Evolutionary conservation across 2,797 vertebrate species (phyloP), one percentile per base, ranked within the genome.

Genomic region (Gephyroberyx darwinii): DNA sequence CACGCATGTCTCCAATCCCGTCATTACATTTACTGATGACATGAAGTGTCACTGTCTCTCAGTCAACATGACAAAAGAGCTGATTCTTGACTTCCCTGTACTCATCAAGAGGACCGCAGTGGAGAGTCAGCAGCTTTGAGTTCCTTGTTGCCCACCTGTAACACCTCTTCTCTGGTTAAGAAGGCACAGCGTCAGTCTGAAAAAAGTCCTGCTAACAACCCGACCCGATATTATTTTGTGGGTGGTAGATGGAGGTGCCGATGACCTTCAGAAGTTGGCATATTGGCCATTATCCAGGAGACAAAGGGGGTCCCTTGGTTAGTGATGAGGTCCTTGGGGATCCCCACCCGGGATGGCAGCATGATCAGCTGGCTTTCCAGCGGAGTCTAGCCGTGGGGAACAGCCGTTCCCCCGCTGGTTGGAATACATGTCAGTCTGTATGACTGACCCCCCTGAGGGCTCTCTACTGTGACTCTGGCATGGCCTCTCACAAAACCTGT

Each of bases 401-500:
- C 26, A 26, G 26, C 26, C 2, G 26, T 26, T 26, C 26, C 4
- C 26, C 26, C 26, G 26, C 26, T 4, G 33, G 0, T 35, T 7
- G 57, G 41, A 57, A 8, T 12, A 48, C 52, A 73, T 56, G 78
- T 77, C 82, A 71, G 54, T 48, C 48, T 22, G 77, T 69, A 35
- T 76, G 80, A 74, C 56, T 5, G 77, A 37, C 30, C 48, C 64
- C 64, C 82, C 75, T 63, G 0, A 3, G 55, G 80, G 39, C 20
- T 14, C 54, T 52, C 19, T 39, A 10, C 70, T 43, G 57, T 68
- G 79, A 78, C 67, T 19, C 47, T 43, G 59, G 41, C 48, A 6
- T 61, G 65, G 66, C 54, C 65, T 64, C 77, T 69, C 68, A 61
- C 65, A 60, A 43, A 75, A 70, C 66, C 78, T 74, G 86, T 88